Evolutionary conservation across 1,140 invertebrate species (phyloP), one percentile per base, ranked within the genome.

Genomic region (Dinothrombium tinctorium): DNA sequence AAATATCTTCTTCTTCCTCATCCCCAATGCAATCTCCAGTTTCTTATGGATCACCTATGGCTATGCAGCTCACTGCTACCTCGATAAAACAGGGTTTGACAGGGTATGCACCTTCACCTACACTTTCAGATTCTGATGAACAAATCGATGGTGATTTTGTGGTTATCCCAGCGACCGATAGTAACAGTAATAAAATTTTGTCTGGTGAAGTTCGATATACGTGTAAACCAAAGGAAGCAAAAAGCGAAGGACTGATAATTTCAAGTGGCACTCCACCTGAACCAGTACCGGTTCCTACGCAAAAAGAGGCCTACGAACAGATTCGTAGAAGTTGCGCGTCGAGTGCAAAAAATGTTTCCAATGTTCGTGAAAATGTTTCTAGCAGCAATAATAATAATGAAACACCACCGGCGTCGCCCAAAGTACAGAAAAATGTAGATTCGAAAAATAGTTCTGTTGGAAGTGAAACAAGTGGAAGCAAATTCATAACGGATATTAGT

Each of bases 91-190:
- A 23, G 29, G 23, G 23, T 21, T 21, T 36, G 5, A n/a, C n/a
- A n/a, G n/a, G n/a, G n/a, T n/a, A n/a, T n/a, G n/a, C 11, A 23
- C 23, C 20, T 22, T n/a, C 41, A 4, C 32, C 4, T 7, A 7
- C 41, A 42, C 28, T 33, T 24, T 26, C 12, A 7, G 31, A 24
- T 33, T n/a, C 20, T 14, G 19, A 31, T 23, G 28, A 24, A 41
- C 74, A 79, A 50, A 62, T 65, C 43, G 62, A 61, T 21, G 78
- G 81, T 64, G 78, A 81, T 59, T 86, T 81, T 64, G 80, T 83
- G 45, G 62, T 84, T 52, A 77, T 86, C 42, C 75, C 79, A 33
- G 67, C 69, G 39, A 44, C 9, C 17, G 14, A 29, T 36, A 36
- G 12, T 15, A 29, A 11, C 2, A 29, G 15, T 11, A 15, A 29